Base-by-base conservation (phyloP, 1,140 invertebrate species). In the Sipha flava region DNA sequence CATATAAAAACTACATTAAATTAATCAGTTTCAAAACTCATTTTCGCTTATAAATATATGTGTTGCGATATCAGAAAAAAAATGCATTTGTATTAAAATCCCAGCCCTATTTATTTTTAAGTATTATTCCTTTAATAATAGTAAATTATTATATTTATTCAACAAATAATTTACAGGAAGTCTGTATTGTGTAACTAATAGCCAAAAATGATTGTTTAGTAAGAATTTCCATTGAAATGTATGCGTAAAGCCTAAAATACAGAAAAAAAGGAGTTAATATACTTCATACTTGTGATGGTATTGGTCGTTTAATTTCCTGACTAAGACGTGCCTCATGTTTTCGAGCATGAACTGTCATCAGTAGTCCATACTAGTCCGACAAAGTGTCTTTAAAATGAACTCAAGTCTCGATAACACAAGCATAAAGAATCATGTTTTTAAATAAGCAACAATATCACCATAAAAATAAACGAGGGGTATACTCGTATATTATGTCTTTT, bases 401-500 rank as follows among this genome's bases (percentile, higher is more conserved):
- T 40, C 21, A 1, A 2, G 52, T 59, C 34, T 14, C 73, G 26
- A 70, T 45, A 29, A 47, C 66, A 47, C 40, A 0, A 40, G 52
- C 34, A 40, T 57, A 77, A n/a, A 23, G 34, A 52, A 75, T 73
- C 29, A 29, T 73, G 21, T 73, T 75, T 75, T 75, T 54, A 23
- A 75, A 75, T 26, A 37, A 75, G 54, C 23, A 75, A 77, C 23
- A 77, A 57, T 77, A 59, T 59, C 47, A 37, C 18, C 73, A 77
- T 77, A 77, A 77, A 77, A 77, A 77, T 77, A 23, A 37, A 4
- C 21, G 21, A 23, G 4, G n/a, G n/a, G n/a, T n/a, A n/a, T n/a
- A n/a, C n/a, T n/a, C 47, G 70, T 75, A 54, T 16, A n/a, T 26
- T 6, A 54, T 59, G 47, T 77, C 34, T 57, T 57, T 77, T 52